Evolutionary conservation across 1,140 invertebrate genomes (phyloP).

Genomic region (Cotesia typhae): DNA sequence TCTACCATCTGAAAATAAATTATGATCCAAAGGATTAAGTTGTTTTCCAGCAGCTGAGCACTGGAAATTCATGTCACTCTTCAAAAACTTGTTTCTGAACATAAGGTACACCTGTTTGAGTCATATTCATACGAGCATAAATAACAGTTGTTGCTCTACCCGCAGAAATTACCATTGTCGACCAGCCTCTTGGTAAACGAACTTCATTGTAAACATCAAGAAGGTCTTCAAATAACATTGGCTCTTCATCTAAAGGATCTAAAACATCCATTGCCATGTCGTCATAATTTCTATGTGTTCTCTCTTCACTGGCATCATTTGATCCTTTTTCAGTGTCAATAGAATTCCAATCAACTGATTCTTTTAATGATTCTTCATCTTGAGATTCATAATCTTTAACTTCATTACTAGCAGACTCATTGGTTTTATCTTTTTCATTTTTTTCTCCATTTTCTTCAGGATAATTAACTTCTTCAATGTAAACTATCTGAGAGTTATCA

Average conservation of each 20-base stretch:
- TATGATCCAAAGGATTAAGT: conserved; percentile 52
- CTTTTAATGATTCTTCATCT: not conserved
- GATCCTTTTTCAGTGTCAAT: conserved; percentile 6
- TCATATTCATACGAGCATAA: conserved; percentile 53
- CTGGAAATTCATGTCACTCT: conserved; percentile 56
- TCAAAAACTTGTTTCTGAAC: conserved; percentile 58
- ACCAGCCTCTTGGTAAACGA: conserved; percentile 56
- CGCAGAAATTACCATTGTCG: conserved; percentile 53
- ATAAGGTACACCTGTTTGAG: conserved; percentile 53
- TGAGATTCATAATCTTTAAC: not conserved
- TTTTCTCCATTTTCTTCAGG: conserved; percentile 24
- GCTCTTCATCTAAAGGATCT: conserved; percentile 32
- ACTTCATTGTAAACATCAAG: conserved; percentile 58
- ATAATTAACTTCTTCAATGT: conserved; percentile 33
- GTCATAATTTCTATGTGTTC: conserved; percentile 4
- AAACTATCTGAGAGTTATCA: conserved; percentile 29
- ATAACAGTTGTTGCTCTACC: conserved; percentile 54
- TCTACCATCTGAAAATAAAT: conserved; percentile 50
- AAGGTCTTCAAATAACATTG: conserved; percentile 59
- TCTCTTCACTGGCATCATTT: not conserved
- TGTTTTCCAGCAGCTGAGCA: conserved; percentile 52
- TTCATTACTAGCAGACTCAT: not conserved
- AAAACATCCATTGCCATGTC: conserved; percentile 26
- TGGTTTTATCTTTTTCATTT: not conserved
- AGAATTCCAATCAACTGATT: not conserved